Evolutionary conservation across 2,888 invertebrate species (phyloP), one percentile per base, ranked within the genome.

Genomic region (Drosophila austrosaltans): DNA sequence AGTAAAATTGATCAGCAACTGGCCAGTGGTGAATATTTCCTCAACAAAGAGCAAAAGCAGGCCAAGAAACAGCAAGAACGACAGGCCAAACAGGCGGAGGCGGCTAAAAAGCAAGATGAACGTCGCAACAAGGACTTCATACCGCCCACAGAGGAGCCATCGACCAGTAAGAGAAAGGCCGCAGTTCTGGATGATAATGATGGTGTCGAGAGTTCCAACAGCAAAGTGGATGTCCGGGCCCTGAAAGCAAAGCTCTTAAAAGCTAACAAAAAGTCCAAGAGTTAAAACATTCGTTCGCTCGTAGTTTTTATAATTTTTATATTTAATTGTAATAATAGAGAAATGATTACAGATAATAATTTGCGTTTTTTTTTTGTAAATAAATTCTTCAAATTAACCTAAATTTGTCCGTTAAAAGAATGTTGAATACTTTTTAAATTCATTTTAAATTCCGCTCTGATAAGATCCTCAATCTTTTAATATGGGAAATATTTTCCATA

Each of bases 21-120:
- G 90, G 98, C 97, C n/a, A 95, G 96, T 53, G 99, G 99, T 66
- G 99, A 99, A 93, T 99, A 97, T 93, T 99, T 99, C 94, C 94
- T 99, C 61, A 97, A 96, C 84, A 96, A 97, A 90, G 96, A 96
- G 77, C 96, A 97, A 82, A 96, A 95, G 91, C 94, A 93, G 77
- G 94, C 94, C 0, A 96, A 95, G 87, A 94, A 94, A 75, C 94
- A 94, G 68, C 95, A 96, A 90, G 96, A 96, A 86, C 95, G 95
- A 76, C 95, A 96, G 77, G 95, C 96, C 74, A 97, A 96, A 90
- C 96, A 97, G 90, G 94, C 94, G 20, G 95, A 95, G 84, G 95
- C 95, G 2, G 95, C 95, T 56, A 95, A 95, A 82, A 94, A 94
- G 66, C 94, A 96, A 79, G 95, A 97, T 75, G 96, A 96, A 86